phyloP scores from a whole-genome alignment of 2,113 vertebrate genomes.

The Oreocharis arfaki region DNA sequence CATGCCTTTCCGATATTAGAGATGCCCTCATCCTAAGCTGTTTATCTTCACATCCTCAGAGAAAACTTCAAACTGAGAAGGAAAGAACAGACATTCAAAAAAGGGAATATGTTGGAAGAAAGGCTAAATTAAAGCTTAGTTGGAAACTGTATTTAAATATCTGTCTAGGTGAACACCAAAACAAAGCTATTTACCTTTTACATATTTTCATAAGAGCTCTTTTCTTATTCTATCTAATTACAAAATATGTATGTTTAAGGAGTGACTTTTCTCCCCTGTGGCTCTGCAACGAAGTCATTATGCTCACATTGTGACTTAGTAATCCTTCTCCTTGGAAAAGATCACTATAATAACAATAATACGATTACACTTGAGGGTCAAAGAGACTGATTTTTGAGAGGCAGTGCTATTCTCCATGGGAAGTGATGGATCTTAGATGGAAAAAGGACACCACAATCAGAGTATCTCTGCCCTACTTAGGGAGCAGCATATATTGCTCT shows the following conservation, averaged over 20 bases:
- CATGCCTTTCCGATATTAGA: background rate
- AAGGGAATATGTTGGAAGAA: background rate
- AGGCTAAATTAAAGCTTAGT: conserved; percentile 39
- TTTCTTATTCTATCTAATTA: conserved; percentile 50
- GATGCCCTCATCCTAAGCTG: conserved; percentile 12
- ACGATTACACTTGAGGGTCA: conserved; percentile 59
- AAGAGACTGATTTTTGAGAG: conserved; percentile 46
- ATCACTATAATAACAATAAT: conserved; percentile 57
- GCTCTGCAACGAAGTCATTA: conserved; percentile 42
- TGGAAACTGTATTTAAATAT: conserved; percentile 23
- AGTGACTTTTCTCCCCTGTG: conserved; percentile 18
- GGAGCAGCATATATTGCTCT: background rate
- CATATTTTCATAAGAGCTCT: background rate
- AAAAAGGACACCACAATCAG: conserved; percentile 5
- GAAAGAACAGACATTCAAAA: background rate
- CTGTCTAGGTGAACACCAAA: conserved; percentile 39
- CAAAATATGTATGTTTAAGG: conserved; percentile 63
- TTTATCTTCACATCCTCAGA: conserved; percentile 52
- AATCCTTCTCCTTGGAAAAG: conserved; percentile 60
- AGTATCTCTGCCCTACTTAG: conserved; percentile 7
- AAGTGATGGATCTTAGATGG: conserved; percentile 32
- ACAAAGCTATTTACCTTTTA: conserved; percentile 57
- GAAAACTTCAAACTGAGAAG: conserved; percentile 2
- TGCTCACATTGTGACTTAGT: conserved; percentile 51
- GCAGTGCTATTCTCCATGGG: conserved; percentile 25